Percentiles rank a stretch among this genome's conserved stretches.
These are phyloP conservation scores for Aphaenogaster ashmeadi DNA, from an alignment of 1,140 invertebrate species.

Conservation along the genomic window DNA sequence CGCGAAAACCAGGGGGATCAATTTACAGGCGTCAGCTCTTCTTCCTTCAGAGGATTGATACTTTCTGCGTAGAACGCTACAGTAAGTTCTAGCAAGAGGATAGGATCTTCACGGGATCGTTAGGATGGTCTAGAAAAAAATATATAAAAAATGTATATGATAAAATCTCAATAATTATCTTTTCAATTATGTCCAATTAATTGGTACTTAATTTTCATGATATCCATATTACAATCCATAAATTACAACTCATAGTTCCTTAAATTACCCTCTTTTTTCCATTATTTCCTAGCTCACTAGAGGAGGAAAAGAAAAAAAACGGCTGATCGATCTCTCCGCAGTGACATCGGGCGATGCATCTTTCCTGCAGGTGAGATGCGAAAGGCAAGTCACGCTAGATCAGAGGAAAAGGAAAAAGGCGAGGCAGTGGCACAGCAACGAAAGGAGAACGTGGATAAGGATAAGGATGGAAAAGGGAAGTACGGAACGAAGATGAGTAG, in stretches of 20 bases:
- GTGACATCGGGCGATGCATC: constrained; percentile 52
- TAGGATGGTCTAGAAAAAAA: not conserved
- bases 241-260: not conserved
- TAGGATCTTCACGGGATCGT: not conserved
- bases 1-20: constrained; percentile 47
- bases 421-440: constrained; percentile 22
- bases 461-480: constrained; percentile 40
- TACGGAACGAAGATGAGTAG: constrained; percentile 26
- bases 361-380: constrained; percentile 36
- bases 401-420: constrained; percentile 43
- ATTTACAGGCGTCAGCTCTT: constrained; percentile 33
- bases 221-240: not conserved
- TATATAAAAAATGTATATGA: not conserved
- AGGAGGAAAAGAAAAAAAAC: constrained; percentile 9
- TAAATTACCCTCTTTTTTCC: not conserved
- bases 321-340: constrained; percentile 45
- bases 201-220: not conserved
- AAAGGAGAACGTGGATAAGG: constrained; percentile 22
- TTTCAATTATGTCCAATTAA: not conserved
- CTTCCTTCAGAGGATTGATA: constrained; percentile 26
- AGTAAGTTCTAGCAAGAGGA: not conserved
- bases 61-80: not conserved
- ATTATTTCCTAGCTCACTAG: not conserved
- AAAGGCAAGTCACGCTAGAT: constrained; percentile 50
- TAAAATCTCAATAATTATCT: constrained; percentile 1